phyloP scores from a whole-genome alignment of 2,113 vertebrate species.

The Cromileptes altivelis region DNA sequence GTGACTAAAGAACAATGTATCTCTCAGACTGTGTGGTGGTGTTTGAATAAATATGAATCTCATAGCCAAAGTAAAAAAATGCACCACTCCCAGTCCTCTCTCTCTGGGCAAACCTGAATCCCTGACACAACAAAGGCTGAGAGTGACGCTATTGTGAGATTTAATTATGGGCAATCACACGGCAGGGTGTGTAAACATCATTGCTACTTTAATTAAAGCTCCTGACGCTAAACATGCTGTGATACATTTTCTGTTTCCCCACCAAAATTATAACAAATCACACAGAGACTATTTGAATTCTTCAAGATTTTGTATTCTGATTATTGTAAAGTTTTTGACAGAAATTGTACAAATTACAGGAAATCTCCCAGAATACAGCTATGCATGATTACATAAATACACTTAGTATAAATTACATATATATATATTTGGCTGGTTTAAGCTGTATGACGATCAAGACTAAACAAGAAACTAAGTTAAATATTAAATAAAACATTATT shows the following conservation, averaged over 20 bases:
- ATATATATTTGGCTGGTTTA: not conserved
- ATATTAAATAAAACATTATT: too few relatives aligned
- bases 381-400: not conserved
- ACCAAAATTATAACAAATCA: not conserved
- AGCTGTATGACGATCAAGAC: not conserved
- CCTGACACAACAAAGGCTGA: not conserved
- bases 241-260: too few relatives aligned
- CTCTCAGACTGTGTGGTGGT: not conserved
- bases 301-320: conserved; percentile 28
- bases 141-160: not conserved
- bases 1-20: not conserved
- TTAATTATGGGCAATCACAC: not conserved
- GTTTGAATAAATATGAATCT: not conserved
- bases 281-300: not conserved
- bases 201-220: too few relatives aligned
- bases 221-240: too few relatives aligned
- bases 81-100: not conserved
- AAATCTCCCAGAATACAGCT: conserved; percentile 17
- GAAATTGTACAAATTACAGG: not conserved
- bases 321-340: conserved; percentile 13
- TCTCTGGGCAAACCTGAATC: not conserved
- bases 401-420: conserved; percentile 8
- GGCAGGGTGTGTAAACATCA: not conserved
- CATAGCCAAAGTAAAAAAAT: not conserved
- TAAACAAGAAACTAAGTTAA: not conserved